Evolutionary conservation across 2,888 invertebrate species (phyloP).

Genomic region (Hydrotaea cyrtoneurina): DNA sequence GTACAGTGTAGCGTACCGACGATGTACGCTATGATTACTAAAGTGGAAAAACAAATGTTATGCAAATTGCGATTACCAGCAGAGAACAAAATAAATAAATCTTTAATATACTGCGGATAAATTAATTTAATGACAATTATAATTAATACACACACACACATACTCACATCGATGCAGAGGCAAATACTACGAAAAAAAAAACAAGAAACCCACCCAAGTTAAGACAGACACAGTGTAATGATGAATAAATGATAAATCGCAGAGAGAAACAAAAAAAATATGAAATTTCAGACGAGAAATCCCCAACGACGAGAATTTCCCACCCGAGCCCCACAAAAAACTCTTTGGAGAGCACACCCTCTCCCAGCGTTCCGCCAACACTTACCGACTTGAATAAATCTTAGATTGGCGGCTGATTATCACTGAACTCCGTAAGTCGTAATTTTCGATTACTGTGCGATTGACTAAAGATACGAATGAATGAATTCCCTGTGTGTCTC

Average conservation of each 20-base stretch:
- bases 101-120: slow-evolving; percentile 67
- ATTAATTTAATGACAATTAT: slow-evolving; percentile 66
- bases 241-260: slow-evolving; percentile 42
- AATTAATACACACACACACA: slow-evolving; percentile 53
- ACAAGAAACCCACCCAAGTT: background rate
- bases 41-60: slow-evolving; percentile 59
- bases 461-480: slow-evolving; percentile 14
- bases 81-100: slow-evolving; percentile 55
- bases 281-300: slow-evolving; percentile 2
- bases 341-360: background rate
- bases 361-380: too few relatives aligned
- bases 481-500: background rate
- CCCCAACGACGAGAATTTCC: background rate
- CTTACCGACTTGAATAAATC: background rate
- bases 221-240: slow-evolving; percentile 19
- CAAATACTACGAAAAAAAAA: background rate
- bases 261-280: background rate
- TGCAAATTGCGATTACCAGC: slow-evolving; percentile 59
- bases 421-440: background rate
- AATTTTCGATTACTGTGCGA: background rate
- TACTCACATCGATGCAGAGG: slow-evolving; percentile 22
- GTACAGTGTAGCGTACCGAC: background rate
- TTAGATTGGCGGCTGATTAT: background rate
- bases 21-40: background rate
- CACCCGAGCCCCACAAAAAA: background rate